These are phyloP conservation scores for Tupaia chinensis DNA, from an alignment of 2,113 vertebrate species.

Conservation along the genomic window DNA sequence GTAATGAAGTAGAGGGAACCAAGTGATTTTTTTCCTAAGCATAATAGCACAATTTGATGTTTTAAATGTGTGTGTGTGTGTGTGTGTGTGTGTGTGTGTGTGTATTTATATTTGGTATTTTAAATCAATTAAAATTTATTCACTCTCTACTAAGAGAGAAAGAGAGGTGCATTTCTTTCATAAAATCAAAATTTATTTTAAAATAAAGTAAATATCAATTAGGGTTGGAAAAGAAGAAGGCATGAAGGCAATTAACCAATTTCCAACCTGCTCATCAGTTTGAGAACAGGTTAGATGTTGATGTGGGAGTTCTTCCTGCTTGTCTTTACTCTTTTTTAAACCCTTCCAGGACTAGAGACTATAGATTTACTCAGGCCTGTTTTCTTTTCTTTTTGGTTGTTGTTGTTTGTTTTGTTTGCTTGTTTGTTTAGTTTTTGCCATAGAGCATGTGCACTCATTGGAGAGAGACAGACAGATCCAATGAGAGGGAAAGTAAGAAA, in stretches of 20 bases:
- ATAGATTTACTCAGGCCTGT: neutral
- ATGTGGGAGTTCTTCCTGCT: neutral
- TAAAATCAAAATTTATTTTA: constrained; percentile 1
- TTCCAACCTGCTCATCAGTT: neutral
- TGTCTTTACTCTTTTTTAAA: neutral
- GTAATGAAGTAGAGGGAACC: neutral
- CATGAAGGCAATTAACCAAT: neutral
- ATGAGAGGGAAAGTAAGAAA: no score
- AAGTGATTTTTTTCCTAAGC: neutral
- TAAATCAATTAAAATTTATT: no score
- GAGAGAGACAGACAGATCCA: no score
- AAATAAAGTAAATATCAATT: neutral
- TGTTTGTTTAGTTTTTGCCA: no score
- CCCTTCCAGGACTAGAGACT: no score
- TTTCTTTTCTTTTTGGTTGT: no score
- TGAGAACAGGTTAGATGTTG: neutral
- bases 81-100: no score
- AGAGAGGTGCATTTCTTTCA: neutral
- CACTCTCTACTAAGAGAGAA: no score
- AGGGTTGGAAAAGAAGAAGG: neutral
- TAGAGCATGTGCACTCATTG: no score
- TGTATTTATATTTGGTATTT: no score
- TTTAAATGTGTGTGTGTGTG: neutral
- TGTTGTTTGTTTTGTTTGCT: no score
- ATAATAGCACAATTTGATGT: neutral